Percentiles rank a stretch among this genome's conserved stretches.
Conservation (phyloP, 2,113 vertebrate genomes). For the Crotalus helleri region DNA sequence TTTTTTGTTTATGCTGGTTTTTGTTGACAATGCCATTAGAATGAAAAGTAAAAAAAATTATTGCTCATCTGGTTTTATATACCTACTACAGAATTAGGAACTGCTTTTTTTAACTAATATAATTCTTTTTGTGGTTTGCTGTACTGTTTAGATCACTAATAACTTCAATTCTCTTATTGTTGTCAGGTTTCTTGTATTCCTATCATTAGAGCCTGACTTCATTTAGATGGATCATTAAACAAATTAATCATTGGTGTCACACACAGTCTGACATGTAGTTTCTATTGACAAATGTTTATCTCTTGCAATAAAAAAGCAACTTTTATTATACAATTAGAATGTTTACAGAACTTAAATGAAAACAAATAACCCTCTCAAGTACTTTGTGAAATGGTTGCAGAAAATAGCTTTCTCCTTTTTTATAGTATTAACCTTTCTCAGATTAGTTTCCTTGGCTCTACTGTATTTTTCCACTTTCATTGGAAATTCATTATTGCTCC, state of each 20-base stretch:
- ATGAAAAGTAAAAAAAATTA: not conserved
- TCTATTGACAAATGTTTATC: constrained; percentile 29
- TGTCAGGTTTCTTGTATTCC: constrained; percentile 26
- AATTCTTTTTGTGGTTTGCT: constrained; percentile 6
- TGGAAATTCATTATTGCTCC: not conserved
- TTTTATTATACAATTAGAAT: constrained; percentile 14
- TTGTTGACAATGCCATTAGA: not conserved
- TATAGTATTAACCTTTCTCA: not conserved
- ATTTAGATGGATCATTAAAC: constrained; percentile 42
- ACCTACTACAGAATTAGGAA: not conserved
- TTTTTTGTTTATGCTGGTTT: not conserved
- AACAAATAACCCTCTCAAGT: not conserved
- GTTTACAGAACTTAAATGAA: not conserved
- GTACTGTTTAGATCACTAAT: constrained; percentile 14
- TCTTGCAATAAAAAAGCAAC: constrained; percentile 18
- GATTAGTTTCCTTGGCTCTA: not conserved
- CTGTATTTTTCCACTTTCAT: not conserved
- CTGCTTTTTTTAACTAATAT: not conserved
- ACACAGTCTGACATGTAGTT: constrained; percentile 32
- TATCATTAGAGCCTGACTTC: constrained; percentile 12
- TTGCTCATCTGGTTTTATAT: not conserved
- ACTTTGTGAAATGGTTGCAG: not conserved
- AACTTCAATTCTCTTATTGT: constrained; percentile 19
- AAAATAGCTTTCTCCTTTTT: not conserved
- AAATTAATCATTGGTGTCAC: constrained; percentile 35